Evolutionary conservation across 2,113 vertebrate genomes (phyloP).

Genomic region (Amazona vittata): DNA sequence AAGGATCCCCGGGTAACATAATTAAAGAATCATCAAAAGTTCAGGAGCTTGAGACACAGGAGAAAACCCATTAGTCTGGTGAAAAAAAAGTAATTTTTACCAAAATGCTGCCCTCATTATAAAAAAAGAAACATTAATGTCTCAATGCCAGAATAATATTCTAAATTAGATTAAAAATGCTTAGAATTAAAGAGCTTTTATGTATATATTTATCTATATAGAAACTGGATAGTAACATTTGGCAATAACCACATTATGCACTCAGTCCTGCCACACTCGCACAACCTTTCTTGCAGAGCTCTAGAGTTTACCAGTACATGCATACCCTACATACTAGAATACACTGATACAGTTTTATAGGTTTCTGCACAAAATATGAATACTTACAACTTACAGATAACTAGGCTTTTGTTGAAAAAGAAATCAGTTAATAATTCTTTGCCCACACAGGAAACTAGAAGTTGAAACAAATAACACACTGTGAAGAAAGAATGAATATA

Average conservation of each 20-base stretch:
- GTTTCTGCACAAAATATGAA: background rate
- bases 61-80: background rate
- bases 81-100: background rate
- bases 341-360: background rate
- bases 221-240: background rate
- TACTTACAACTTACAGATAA: background rate
- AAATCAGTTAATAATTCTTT: background rate
- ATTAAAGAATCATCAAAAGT: constrained; percentile 25
- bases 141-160: background rate
- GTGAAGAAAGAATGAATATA: background rate
- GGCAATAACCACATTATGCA: background rate
- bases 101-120: background rate
- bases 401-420: background rate
- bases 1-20: constrained; percentile 17
- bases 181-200: background rate
- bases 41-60: background rate
- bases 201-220: background rate
- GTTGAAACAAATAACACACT: background rate
- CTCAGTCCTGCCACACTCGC: background rate
- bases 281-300: background rate
- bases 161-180: background rate
- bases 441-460: background rate
- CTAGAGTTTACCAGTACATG: background rate
- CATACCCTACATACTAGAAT: background rate
- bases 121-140: background rate